Evolutionary conservation across 2,797 vertebrate species (phyloP), one percentile per base, ranked within the genome.

Genomic region (Gambusia yucatana): DNA sequence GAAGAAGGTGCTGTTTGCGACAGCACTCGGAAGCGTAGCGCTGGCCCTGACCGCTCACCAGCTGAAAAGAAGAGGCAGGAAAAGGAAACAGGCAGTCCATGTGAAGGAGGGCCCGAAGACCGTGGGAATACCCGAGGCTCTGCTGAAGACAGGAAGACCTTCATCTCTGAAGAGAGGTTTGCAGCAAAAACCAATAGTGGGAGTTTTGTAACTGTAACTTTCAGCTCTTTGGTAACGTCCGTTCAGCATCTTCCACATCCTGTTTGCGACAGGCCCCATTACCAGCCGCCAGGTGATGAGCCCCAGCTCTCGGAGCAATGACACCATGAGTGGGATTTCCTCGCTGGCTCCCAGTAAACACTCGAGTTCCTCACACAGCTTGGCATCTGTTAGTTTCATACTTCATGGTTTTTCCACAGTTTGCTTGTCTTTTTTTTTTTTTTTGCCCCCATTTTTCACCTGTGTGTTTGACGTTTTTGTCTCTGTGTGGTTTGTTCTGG

Each of bases 41-140:
- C 91, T 99, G 93, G 98, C 98, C 47, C 96, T 99, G n/a, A 98
- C 98, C 0, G 98, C 98, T 17, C 98, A 99, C 80, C 98, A 99
- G 89, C 92, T 99, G 69, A 99, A 99, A 91, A 95, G 98, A 1
- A 96, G 98, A 0, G 97, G 98, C 8, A 95, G 97, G 57, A 97
- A 97, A 82, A 96, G 97, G 93, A 99, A 98, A 77, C 98, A 98
- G 92, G 93, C 83, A 0, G 89, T 95, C 6, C 94, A 95, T 0
- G 93, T 91, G 33, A 96, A 96, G 84, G 93, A 96, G 0, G 89
- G 86, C 0, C 94, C 95, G 77, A 98, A 97, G 78, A 94, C 95
- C 0, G 95, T 95, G 61, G 95, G 93, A 0, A 95, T 97, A 57
- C 96, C 97, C 0, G 96, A 97, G 9, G 96, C 96, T 28, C 91